phyloP scores from a whole-genome alignment of 2,888 invertebrate species.

The Ctena decussata region DNA sequence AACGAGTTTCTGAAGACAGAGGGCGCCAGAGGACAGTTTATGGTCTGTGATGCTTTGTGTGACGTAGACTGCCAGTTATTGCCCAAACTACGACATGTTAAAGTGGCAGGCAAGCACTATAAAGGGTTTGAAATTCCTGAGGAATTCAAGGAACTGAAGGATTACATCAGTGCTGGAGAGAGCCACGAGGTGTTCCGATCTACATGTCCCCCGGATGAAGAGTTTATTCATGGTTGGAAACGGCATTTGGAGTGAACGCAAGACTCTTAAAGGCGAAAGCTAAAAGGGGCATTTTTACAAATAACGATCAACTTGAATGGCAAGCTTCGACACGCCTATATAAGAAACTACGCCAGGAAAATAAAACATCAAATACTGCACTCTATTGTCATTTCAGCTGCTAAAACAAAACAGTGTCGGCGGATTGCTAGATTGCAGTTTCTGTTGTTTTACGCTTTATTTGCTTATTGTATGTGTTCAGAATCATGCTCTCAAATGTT shows the following conservation, averaged over 20 bases:
- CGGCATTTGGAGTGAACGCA: slow-evolving; percentile 36
- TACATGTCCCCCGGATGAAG: slow-evolving; percentile 68
- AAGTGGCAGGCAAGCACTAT: slow-evolving; percentile 69
- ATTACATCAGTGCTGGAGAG: slow-evolving; percentile 63
- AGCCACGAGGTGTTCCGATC: slow-evolving; percentile 50
- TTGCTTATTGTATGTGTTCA: too few relatives aligned
- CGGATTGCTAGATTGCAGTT: too few relatives aligned
- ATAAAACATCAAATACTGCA: too few relatives aligned
- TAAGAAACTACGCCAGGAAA: too few relatives aligned
- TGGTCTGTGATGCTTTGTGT: slow-evolving; percentile 59
- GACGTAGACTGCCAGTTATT: slow-evolving; percentile 73
- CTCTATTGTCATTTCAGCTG: too few relatives aligned
- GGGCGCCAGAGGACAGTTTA: slow-evolving; percentile 33
- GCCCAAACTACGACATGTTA: slow-evolving; percentile 70
- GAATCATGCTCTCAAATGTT: too few relatives aligned
- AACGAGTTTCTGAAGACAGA: slow-evolving; percentile 58
- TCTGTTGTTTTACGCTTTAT: too few relatives aligned
- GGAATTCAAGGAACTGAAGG: slow-evolving; percentile 48
- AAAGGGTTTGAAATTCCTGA: slow-evolving; percentile 66
- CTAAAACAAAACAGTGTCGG: too few relatives aligned
- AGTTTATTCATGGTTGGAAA: slow-evolving; percentile 73
- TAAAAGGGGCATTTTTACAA: too few relatives aligned
- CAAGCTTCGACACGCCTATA: too few relatives aligned
- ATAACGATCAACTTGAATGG: too few relatives aligned
- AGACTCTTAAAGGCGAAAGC: too few relatives aligned